Conservation (phyloP, 2,113 vertebrate species). For the Electrona antarctica region DNA sequence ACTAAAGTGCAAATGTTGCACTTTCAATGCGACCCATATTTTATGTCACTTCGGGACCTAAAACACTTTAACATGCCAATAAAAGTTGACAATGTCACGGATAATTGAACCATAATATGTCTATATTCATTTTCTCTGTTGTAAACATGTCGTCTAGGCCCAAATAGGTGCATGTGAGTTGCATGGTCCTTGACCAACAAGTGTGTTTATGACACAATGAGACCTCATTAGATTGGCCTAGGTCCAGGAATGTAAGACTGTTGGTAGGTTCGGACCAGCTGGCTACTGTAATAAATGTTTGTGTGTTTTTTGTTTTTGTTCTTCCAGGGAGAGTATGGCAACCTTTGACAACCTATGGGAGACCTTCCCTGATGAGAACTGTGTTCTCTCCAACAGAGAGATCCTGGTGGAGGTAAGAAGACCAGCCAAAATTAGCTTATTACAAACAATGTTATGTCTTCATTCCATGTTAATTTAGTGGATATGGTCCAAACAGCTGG, state of each 20-base stretch:
- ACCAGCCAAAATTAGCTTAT: too few relatives aligned
- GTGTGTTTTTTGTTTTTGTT: constrained; percentile 14
- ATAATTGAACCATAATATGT: constrained; percentile 3
- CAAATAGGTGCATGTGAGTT: neutral
- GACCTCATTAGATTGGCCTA: too few relatives aligned
- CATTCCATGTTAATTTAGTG: too few relatives aligned
- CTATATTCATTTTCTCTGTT: neutral
- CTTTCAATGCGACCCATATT: constrained; percentile 23
- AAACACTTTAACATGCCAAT: neutral
- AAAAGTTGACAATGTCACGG: constrained; percentile 7
- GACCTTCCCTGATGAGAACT: constrained; percentile 89
- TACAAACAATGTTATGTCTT: too few relatives aligned
- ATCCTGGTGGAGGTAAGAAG: constrained; percentile 81
- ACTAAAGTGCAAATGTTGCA: neutral
- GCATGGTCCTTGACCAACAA: neutral
- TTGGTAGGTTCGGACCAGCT: too few relatives aligned
- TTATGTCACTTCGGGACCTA: neutral
- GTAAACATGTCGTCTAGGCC: neutral
- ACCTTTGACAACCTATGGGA: constrained; percentile 84
- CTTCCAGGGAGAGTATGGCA: constrained; percentile 78
- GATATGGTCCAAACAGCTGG: too few relatives aligned
- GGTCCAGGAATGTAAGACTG: too few relatives aligned
- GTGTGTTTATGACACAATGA: too few relatives aligned
- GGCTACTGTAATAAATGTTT: neutral
- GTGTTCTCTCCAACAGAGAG: constrained; percentile 82